Evolutionary conservation across 2,113 vertebrate genomes (phyloP), one percentile per base, ranked within the genome.

Genomic region (Phalacrocorax pelagicus): DNA sequence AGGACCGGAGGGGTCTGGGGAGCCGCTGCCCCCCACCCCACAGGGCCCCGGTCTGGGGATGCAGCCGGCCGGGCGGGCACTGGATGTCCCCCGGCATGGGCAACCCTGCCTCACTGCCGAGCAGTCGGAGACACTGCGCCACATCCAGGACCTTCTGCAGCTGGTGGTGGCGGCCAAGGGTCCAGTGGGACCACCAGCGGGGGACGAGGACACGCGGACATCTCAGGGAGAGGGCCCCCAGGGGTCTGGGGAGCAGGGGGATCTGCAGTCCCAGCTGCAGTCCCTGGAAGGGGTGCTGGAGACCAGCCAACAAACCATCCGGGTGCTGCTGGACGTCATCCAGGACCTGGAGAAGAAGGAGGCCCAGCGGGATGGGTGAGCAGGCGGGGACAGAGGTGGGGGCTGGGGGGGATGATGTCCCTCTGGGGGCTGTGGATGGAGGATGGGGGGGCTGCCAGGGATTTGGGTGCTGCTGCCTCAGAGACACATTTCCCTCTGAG

Each of bases 281-380:
- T 99, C 98, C 89, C 96, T 99, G 97, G 99, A 99, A 95, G 98
- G 98, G 49, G 98, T 99, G 85, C 97, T 99, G 98, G 98, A 99
- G 97, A 99, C 98, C 86, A 99, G 99, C 98, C 99, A 99, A 96
- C 98, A 99, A 91, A 99, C 99, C 95, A 99, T 99, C 95, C 98
- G 98, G 73, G 98, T 99, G 93, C 98, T 99, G 93, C 98, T 99
- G 97, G 98, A 98, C 12, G 98, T 99, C 94, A 99, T 99, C 97
- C 99, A 99, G 98, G 99, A 99, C 97, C 97, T 99, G 96, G 99
- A 99, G 97, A 99, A 98, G 98, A 99, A 99, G 97, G 98, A 99
- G 94, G 98, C 99, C 3, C 98, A 98, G 94, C 92, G 98, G 95
- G 99, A 99, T 0, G 98, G 99, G 99, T 99, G 97, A 99, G 98